These are phyloP conservation scores for Murina feae DNA, from an alignment of 2,113 vertebrate species.

Conservation along the genomic window DNA sequence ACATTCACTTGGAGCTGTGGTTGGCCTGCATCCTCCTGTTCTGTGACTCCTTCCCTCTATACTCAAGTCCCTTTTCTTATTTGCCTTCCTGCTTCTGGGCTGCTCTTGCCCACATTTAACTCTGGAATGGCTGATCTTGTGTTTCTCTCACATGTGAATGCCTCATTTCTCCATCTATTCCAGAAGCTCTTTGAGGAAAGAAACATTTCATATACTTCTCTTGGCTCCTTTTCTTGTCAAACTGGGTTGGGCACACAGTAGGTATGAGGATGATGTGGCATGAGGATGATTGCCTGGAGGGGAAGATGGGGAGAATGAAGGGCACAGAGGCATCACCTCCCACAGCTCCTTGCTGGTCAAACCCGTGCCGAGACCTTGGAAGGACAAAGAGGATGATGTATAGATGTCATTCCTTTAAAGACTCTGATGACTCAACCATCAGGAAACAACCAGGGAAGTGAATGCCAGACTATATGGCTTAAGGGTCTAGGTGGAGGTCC, in stretches of 20 bases:
- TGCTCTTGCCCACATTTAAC: neutral
- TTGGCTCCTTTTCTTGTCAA: neutral
- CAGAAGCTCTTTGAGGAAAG: neutral
- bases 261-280: neutral
- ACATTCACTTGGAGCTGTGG: neutral
- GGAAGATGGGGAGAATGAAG: rapidly evolving
- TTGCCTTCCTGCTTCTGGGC: neutral
- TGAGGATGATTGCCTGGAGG: neutral
- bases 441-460: neutral
- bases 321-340: neutral
- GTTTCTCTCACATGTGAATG: neutral
- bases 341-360: neutral
- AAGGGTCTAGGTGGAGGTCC: neutral
- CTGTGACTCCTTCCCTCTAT: neutral
- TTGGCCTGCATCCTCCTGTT: neutral
- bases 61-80: neutral
- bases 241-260: neutral
- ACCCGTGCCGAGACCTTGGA: neutral
- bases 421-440: neutral
- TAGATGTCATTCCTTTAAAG: neutral
- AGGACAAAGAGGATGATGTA: neutral
- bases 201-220: neutral
- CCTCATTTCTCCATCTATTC: neutral
- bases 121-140: neutral
- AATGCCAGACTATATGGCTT: neutral